Conservation (phyloP, 2,888 invertebrate species). For the Lasioglossum figueresi region DNA sequence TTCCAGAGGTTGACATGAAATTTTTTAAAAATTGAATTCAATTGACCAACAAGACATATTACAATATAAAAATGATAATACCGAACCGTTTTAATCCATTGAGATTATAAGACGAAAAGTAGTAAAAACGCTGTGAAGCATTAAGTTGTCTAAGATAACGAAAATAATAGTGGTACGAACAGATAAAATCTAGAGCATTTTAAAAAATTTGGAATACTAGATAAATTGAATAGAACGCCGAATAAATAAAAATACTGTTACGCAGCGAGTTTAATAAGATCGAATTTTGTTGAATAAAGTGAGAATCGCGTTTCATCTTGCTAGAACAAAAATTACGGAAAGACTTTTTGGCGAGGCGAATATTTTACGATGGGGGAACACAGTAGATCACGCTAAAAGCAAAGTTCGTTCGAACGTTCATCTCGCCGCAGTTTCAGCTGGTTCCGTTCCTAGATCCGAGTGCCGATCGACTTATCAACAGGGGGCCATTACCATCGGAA, state of each 20-base stretch:
- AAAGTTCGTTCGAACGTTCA: slow-evolving; percentile 8
- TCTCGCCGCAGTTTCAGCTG: background rate
- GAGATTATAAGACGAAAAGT: background rate
- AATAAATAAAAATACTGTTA: background rate
- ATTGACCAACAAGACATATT: too few species aligned
- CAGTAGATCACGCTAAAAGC: slow-evolving; percentile 9
- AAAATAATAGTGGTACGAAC: background rate
- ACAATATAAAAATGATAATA: too few species aligned
- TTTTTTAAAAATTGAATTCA: too few species aligned
- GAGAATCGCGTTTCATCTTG: background rate
- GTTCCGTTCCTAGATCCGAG: slow-evolving; percentile 15
- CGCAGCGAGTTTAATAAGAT: background rate
- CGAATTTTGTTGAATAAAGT: background rate
- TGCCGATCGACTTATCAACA: slow-evolving; percentile 44
- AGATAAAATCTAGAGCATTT: background rate
- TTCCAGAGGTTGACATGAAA: too few species aligned
- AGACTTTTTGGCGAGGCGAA: background rate
- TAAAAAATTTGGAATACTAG: background rate
- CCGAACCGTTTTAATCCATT: too few species aligned
- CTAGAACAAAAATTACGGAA: background rate
- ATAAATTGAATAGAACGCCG: background rate
- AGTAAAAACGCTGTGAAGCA: too few species aligned
- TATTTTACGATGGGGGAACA: slow-evolving; percentile 1
- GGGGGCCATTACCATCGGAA: slow-evolving; percentile 50
- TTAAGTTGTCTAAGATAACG: too few species aligned